Evolutionary conservation across 1,140 invertebrate species (phyloP).

Genomic region (Diuraphis noxia): DNA sequence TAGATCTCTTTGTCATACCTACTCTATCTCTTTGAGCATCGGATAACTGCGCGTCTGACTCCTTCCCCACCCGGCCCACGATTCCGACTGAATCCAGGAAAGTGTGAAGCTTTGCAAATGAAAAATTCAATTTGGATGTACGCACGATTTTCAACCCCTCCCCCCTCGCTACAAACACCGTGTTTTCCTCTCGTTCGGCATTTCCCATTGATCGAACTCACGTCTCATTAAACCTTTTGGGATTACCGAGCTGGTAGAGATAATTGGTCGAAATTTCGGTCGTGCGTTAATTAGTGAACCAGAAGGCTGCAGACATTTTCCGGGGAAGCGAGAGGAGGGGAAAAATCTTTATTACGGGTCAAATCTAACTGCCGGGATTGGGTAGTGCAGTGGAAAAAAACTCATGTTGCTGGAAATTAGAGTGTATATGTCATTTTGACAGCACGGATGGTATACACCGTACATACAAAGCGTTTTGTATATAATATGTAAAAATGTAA

Average conservation of each 20-base stretch:
- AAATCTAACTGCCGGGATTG: not conserved
- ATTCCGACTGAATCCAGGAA: constrained; percentile 10
- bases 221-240: constrained; percentile 32
- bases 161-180: too few relatives aligned
- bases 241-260: not conserved
- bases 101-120: constrained; percentile 44
- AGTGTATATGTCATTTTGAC: constrained; percentile 15
- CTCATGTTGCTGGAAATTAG: not conserved
- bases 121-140: constrained; percentile 43
- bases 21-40: constrained; percentile 28
- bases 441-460: not conserved
- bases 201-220: constrained; percentile 16
- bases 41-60: not conserved
- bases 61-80: too few relatives aligned
- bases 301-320: not conserved
- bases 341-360: not conserved
- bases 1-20: constrained; percentile 44
- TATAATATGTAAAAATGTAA: not conserved
- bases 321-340: not conserved
- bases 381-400: not conserved
- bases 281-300: constrained; percentile 18
- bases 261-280: constrained; percentile 9
- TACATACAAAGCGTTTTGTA: not conserved
- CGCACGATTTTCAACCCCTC: not conserved
- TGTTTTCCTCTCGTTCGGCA: not conserved